phyloP scores from a whole-genome alignment of 2,797 vertebrate species.

The Dipus sagitta region DNA sequence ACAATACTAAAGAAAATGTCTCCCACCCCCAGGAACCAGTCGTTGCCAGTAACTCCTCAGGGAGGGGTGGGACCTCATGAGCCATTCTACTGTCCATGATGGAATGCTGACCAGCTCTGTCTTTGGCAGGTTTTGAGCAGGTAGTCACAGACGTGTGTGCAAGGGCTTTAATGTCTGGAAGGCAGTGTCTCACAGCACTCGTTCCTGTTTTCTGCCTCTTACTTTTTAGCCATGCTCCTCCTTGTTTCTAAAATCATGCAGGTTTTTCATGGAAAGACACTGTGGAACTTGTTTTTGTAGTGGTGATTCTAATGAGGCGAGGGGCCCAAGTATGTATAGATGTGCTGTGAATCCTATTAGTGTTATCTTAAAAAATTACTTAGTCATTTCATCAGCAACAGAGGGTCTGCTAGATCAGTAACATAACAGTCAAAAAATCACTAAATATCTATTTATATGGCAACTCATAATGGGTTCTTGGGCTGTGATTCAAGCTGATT shows the following conservation, averaged over 20 bases:
- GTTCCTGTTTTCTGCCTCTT: no score
- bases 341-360: slow-evolving; percentile 52
- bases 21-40: no score
- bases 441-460: slow-evolving; percentile 77
- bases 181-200: no score
- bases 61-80: no score
- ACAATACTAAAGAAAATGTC: no score
- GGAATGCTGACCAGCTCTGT: no score
- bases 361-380: slow-evolving; percentile 74
- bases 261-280: slow-evolving; percentile 50
- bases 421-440: slow-evolving; percentile 70
- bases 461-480: slow-evolving; percentile 66
- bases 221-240: no score
- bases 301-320: slow-evolving; percentile 27
- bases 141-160: no score
- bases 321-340: not conserved
- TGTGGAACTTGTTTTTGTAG: slow-evolving; percentile 36
- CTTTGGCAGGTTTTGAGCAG: no score
- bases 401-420: slow-evolving; percentile 68
- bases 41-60: no score
- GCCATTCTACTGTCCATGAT: no score
- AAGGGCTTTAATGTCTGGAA: no score
- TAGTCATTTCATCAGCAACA: slow-evolving; percentile 61
- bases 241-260: slow-evolving; percentile 48
- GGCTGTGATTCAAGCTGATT: slow-evolving; percentile 60